phyloP scores from a whole-genome alignment of 2,113 vertebrate genomes.

The Paralichthys olivaceus region DNA sequence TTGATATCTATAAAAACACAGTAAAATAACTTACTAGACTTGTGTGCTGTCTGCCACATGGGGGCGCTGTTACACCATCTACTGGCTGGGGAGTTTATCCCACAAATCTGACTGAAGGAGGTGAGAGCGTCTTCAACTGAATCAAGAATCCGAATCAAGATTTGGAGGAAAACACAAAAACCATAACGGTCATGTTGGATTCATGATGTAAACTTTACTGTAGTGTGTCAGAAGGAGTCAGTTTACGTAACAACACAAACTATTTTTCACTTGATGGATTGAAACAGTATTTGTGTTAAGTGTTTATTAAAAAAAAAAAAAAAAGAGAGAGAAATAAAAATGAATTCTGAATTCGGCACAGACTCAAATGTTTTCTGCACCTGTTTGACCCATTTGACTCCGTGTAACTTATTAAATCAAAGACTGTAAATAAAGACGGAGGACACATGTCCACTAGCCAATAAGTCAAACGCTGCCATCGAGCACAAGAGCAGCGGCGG shows the following conservation, averaged over 20 bases:
- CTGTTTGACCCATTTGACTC: not conserved
- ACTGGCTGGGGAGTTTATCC: too few relatives aligned
- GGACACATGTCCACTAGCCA: too few relatives aligned
- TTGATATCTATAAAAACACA: not conserved
- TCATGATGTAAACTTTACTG: constrained; percentile 8
- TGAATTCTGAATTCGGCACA: not conserved
- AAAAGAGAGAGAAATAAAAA: too few relatives aligned
- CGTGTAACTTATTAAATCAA: not conserved
- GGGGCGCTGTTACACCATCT: constrained; percentile 34
- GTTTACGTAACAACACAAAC: not conserved
- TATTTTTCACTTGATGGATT: not conserved
- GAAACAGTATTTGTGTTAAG: not conserved
- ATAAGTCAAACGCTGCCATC: too few relatives aligned
- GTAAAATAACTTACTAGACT: constrained; percentile 4
- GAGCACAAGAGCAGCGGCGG: too few relatives aligned
- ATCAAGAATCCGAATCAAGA: not conserved
- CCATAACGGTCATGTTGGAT: not conserved
- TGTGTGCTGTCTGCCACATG: constrained; percentile 35
- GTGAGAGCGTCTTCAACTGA: too few relatives aligned
- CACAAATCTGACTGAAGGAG: too few relatives aligned
- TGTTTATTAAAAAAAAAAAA: too few relatives aligned
- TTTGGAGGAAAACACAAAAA: not conserved
- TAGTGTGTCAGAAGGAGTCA: not conserved
- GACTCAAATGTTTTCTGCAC: not conserved
- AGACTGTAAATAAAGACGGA: too few relatives aligned